phyloP scores from a whole-genome alignment of 1,140 invertebrate genomes.

The Drosophila kohkoa region DNA sequence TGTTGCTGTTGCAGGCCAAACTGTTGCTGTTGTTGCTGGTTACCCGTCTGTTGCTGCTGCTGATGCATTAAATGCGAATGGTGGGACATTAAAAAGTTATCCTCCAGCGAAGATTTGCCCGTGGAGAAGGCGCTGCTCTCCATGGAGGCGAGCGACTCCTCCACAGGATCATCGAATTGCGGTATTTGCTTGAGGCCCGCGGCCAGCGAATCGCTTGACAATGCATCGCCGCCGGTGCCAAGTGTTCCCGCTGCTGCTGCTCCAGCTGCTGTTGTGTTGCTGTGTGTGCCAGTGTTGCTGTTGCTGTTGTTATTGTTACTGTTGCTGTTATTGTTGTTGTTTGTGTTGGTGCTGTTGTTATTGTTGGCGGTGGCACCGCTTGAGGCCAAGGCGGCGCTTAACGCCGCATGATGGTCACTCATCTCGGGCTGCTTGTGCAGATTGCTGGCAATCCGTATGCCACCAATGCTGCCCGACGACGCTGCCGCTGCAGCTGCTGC shows the following conservation, averaged over 20 bases:
- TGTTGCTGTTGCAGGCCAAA: slow-evolving; percentile 44
- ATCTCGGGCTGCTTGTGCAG: slow-evolving; percentile 77
- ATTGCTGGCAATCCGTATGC: slow-evolving; percentile 82
- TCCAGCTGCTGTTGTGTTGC: slow-evolving; percentile 2
- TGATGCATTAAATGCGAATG: slow-evolving; percentile 71
- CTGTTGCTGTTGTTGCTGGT: slow-evolving; percentile 41
- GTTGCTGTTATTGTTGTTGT: slow-evolving; percentile 22
- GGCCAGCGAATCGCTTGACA: slow-evolving; percentile 71
- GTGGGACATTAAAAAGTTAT: slow-evolving; percentile 76
- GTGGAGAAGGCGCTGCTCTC: slow-evolving; percentile 86
- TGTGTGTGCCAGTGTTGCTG: slow-evolving; percentile 28
- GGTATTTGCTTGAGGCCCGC: slow-evolving; percentile 80
- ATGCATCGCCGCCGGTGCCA: slow-evolving; percentile 72
- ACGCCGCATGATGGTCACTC: slow-evolving; percentile 66
- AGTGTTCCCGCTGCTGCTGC: slow-evolving; percentile 3
- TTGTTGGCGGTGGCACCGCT: slow-evolving; percentile 25
- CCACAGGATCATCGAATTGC: slow-evolving; percentile 87
- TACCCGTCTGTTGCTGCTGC: slow-evolving; percentile 49
- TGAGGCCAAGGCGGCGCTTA: slow-evolving; percentile 57
- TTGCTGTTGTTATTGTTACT: slow-evolving; percentile 29
- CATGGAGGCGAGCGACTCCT: slow-evolving; percentile 88
- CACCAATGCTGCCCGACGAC: slow-evolving; percentile 50
- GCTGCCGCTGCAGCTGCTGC: slow-evolving; percentile 42
- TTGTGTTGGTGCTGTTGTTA: slow-evolving; percentile 28
- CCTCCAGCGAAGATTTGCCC: slow-evolving; percentile 65